Conservation (phyloP, 2,797 vertebrate species). For the Tangara arthus region DNA sequence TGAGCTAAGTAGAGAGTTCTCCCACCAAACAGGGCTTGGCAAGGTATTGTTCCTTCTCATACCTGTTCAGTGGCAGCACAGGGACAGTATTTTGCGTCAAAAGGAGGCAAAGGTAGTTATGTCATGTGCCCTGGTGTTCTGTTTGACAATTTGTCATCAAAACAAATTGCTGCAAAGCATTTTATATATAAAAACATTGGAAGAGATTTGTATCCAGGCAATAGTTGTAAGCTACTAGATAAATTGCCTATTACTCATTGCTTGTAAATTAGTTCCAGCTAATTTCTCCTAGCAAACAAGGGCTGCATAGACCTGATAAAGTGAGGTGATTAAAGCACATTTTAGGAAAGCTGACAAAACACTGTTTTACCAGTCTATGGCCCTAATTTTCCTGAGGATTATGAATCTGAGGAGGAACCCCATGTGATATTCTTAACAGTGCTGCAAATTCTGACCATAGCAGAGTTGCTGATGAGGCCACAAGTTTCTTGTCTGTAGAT, state of each 20-base stretch:
- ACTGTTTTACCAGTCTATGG: not conserved
- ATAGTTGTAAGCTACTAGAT: slow-evolving; percentile 36
- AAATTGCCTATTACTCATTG: slow-evolving; percentile 8
- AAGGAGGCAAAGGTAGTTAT: not conserved
- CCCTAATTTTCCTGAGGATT: not conserved
- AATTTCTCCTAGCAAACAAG: slow-evolving; percentile 18
- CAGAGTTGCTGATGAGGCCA: accelerated
- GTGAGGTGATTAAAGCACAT: not conserved
- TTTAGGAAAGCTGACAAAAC: not conserved
- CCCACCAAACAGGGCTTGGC: not conserved
- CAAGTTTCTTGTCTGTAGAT: not conserved
- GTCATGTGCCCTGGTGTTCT: not conserved
- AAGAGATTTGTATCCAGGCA: slow-evolving; percentile 52
- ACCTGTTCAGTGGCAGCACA: not conserved
- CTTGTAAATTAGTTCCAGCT: slow-evolving; percentile 38
- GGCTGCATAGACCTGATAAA: slow-evolving; percentile 45
- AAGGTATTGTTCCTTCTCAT: not conserved
- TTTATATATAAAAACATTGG: not conserved
- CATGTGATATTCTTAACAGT: not conserved
- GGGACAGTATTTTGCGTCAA: not conserved
- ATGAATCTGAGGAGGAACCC: not conserved
- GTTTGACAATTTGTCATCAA: not conserved
- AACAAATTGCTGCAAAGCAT: slow-evolving; percentile 9
- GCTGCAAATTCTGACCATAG: not conserved
- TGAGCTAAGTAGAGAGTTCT: not conserved